Evolutionary conservation across 2,113 vertebrate species (phyloP), one percentile per base, ranked within the genome.

Genomic region (Lichenostomus cassidix): DNA sequence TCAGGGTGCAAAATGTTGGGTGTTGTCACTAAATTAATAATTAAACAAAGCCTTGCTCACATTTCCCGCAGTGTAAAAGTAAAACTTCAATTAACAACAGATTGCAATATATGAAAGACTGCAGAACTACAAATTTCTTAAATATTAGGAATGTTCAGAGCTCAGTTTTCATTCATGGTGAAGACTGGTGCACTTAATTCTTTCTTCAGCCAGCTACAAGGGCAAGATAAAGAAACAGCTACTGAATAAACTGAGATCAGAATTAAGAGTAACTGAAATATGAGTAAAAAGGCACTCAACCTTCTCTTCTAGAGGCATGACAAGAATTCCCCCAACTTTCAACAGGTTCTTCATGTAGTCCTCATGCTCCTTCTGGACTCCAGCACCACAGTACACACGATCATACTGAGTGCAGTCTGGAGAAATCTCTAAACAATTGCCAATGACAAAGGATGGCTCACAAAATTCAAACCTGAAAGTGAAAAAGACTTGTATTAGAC

Each of bases 271-370:
- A 68, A 91, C 12, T 67, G 50, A 58, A 88, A 75, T 8, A 14
- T 1, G 5, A 35, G 27, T 18, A 79, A 64, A 89, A 95, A 69
- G 44, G 42, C 19, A 87, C 37, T 74, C 85, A 58, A 99, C 99
- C 99, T 99, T 99, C 88, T 99, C 99, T 93, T 99, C 99, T 27
- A 99, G 97, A 9, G 99, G 99, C 98, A 99, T 99, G 91, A 99
- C 99, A 42, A 99, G 98, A 92, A 99, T 98, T 42, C 99, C 99
- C 5, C 99, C 99, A 68, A 99, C 96, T 98, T 99, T 99, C 65
- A 99, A 96, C 70, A 99, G 98, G 94, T 97, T 99, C 97, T 98
- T 99, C 99, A 99, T 99, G 97, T 99, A 99, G 37, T 99, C 98
- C 95, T 99, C 99, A 1, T 99, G 99, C 23, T 99, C 99, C 62